Conservation (phyloP, 2,113 vertebrate species). For the Etheostoma cragini region DNA sequence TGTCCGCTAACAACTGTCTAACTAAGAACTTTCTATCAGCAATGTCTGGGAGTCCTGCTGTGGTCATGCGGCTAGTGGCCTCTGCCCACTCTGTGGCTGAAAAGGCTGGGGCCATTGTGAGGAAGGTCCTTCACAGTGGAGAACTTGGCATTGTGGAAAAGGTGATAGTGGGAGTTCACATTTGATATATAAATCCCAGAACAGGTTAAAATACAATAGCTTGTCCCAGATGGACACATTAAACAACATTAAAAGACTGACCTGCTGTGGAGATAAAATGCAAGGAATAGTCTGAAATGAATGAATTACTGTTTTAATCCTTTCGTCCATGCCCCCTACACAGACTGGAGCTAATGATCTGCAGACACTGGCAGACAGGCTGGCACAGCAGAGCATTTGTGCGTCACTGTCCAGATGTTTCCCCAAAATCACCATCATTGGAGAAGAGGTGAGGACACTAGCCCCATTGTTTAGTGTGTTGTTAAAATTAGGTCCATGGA, state of each 20-base stretch:
- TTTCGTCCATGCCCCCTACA: conserved; percentile 19
- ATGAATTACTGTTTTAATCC: neutral
- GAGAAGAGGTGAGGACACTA: conserved; percentile 90
- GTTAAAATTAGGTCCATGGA: neutral
- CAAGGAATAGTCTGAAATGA: neutral
- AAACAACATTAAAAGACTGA: too few relatives aligned
- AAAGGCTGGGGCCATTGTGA: conserved; percentile 90
- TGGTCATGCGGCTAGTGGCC: conserved; percentile 93
- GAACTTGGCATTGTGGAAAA: conserved; percentile 95
- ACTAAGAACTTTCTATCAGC: conserved; percentile 29
- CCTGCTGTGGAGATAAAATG: neutral
- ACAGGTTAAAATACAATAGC: neutral
- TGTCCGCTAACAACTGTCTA: neutral
- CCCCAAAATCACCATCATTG: conserved; percentile 94
- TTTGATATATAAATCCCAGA: neutral
- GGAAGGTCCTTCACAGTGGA: conserved; percentile 90
- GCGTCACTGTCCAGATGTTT: conserved; percentile 91
- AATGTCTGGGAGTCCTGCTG: conserved; percentile 88
- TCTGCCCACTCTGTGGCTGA: conserved; percentile 90
- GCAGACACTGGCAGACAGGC: conserved; percentile 94
- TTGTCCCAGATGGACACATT: neutral
- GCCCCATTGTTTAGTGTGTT: neutral
- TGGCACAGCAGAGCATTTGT: conserved; percentile 95
- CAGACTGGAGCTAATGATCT: conserved; percentile 92
- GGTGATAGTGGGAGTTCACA: conserved; percentile 74